Evolutionary conservation across 2,888 invertebrate genomes (phyloP).

Genomic region (Alloscopus bannaensis): DNA sequence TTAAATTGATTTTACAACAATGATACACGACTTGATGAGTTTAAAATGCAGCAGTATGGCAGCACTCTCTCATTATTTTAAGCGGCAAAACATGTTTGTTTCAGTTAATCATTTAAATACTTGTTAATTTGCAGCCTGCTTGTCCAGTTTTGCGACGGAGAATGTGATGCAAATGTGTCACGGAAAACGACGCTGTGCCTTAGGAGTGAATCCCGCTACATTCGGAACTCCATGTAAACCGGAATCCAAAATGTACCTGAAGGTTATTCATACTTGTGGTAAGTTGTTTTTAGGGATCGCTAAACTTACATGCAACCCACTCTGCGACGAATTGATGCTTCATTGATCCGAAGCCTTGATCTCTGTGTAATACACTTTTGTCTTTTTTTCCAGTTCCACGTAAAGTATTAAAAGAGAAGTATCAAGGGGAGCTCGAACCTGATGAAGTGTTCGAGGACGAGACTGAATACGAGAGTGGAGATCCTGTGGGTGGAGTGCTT

Average conservation of each 20-base stretch:
- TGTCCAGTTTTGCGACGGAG: slow-evolving; percentile 92
- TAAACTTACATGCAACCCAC: no score
- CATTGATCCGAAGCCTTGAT: no score
- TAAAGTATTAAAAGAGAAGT: slow-evolving; percentile 88
- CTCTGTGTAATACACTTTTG: no score
- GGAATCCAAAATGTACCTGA: slow-evolving; percentile 86
- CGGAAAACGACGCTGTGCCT: slow-evolving; percentile 86
- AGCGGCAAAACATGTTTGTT: background rate
- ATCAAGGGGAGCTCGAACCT: slow-evolving; percentile 85
- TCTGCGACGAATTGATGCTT: no score
- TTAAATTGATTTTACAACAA: no score
- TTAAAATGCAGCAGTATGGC: no score
- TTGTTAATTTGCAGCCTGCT: slow-evolving; percentile 82
- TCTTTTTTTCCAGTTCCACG: slow-evolving; percentile 82
- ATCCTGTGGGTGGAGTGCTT: slow-evolving; percentile 75
- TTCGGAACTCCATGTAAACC: slow-evolving; percentile 89
- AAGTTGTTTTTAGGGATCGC: no score
- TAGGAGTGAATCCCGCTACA: slow-evolving; percentile 87
- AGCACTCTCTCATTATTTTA: no score
- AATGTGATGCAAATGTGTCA: slow-evolving; percentile 91
- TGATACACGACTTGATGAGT: no score
- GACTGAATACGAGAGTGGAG: slow-evolving; percentile 79
- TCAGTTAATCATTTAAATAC: background rate
- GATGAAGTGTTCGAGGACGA: slow-evolving; percentile 82
- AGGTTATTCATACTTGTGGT: slow-evolving; percentile 93